These are phyloP conservation scores for Nemotelus nigrinus DNA, from an alignment of 2,888 invertebrate genomes.

Conservation along the genomic window DNA sequence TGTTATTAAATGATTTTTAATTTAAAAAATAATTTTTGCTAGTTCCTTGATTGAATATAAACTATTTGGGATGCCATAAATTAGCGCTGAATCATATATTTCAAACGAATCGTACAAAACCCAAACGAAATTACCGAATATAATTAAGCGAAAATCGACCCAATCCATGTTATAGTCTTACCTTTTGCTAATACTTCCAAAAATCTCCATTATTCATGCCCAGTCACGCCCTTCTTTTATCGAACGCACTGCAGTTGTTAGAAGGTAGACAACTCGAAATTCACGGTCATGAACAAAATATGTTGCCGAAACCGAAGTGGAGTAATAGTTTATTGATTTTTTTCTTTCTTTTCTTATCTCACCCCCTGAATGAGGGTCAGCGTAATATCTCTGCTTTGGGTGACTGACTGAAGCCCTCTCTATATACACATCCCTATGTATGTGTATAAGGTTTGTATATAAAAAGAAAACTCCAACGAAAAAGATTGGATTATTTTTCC, in stretches of 20 bases:
- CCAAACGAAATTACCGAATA: too few relatives aligned
- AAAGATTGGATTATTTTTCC: neutral
- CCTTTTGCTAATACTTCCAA: neutral
- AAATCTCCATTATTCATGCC: neutral
- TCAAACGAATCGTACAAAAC: too few relatives aligned
- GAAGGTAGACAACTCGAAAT: conserved; percentile 2
- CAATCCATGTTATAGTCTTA: neutral
- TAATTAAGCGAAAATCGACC: neutral
- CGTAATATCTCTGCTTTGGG: too few relatives aligned
- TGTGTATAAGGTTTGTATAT: neutral
- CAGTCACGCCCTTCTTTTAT: conserved; percentile 16
- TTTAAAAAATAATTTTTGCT: too few relatives aligned
- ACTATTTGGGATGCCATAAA: too few relatives aligned
- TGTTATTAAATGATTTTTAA: too few relatives aligned
- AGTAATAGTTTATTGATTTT: conserved; percentile 28
- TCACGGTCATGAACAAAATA: conserved; percentile 39
- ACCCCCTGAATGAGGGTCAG: too few relatives aligned
- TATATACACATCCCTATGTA: neutral
- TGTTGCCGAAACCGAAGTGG: neutral
- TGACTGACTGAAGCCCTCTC: neutral
- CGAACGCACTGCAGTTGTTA: neutral
- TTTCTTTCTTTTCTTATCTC: neutral
- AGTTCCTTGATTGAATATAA: too few relatives aligned
- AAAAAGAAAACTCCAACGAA: neutral
- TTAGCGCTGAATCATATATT: too few relatives aligned